A percentile compares a stretch with the other conserved stretches of the same genome.
Evolutionary conservation across 2,113 vertebrate species (phyloP).

Genomic region (Telmatochromis sp.): DNA sequence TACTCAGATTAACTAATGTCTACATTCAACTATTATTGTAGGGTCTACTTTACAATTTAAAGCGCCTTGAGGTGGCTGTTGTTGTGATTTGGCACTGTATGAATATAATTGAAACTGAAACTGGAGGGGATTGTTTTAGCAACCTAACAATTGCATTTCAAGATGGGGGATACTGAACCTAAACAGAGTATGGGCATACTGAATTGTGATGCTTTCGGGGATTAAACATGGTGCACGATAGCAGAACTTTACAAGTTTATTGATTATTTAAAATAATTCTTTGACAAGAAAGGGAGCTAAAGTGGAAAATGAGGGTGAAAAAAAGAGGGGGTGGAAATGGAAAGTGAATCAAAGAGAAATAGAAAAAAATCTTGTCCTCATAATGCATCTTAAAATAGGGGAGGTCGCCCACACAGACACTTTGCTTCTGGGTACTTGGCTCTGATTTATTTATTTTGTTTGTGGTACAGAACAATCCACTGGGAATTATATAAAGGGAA

Average conservation of each 20-base stretch:
- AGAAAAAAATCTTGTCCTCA: not conserved
- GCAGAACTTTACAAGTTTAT: not conserved
- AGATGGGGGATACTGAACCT: not conserved
- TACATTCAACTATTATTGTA: not conserved
- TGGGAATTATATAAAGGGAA: conserved; percentile 28
- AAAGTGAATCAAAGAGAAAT: not conserved
- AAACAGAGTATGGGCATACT: not conserved
- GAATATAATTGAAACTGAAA: not conserved
- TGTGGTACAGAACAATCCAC: conserved; percentile 21
- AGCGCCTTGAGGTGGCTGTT: not conserved
- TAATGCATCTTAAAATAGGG: conserved; percentile 42
- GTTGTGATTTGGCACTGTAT: not conserved
- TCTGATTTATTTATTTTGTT: conserved; percentile 57
- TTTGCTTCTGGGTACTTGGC: conserved; percentile 29
- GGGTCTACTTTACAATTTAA: not conserved
- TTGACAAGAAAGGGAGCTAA: not conserved
- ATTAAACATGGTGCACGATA: not conserved
- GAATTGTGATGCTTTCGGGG: not conserved
- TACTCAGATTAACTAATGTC: not conserved
- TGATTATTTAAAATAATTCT: not conserved
- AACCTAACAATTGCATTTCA: not conserved
- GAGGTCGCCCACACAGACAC: conserved; percentile 31
- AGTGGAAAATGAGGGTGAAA: not conserved
- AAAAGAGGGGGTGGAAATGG: not conserved
- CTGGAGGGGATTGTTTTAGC: not conserved